These are phyloP conservation scores for Hafferia zeledoni DNA, from an alignment of 2,797 vertebrate genomes.

Conservation along the genomic window DNA sequence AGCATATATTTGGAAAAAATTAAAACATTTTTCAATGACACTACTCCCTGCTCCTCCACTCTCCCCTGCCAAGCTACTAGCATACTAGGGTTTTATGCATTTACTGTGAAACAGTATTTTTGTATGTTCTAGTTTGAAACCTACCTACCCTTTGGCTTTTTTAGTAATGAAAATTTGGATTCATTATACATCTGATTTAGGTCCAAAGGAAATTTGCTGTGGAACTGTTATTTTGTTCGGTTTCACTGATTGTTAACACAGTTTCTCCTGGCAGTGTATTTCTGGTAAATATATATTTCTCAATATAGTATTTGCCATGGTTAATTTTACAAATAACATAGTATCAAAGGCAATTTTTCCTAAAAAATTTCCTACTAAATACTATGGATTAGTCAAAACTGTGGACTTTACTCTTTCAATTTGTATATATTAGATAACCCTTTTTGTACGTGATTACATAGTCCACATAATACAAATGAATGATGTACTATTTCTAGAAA, in stretches of 20 bases:
- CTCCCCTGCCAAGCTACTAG: accelerated
- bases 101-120: not conserved
- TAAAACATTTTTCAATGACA: not conserved
- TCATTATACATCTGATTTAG: not conserved
- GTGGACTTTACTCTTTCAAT: not conserved
- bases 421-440: not conserved
- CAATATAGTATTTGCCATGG: not conserved
- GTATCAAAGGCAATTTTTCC: not conserved
- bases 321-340: not conserved
- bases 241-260: not conserved
- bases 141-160: not conserved
- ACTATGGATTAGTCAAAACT: not conserved
- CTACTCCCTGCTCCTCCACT: not conserved
- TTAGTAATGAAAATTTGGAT: not conserved
- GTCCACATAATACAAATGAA: not conserved
- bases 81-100: not conserved
- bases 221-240: not conserved
- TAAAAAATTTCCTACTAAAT: not conserved
- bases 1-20: not conserved
- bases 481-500: not conserved
- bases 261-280: not conserved
- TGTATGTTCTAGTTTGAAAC: not conserved
- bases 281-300: not conserved
- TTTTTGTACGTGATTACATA: not conserved
- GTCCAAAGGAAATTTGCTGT: not conserved